Conservation (phyloP, 2,797 vertebrate genomes). For the Dryobates pubescens region DNA sequence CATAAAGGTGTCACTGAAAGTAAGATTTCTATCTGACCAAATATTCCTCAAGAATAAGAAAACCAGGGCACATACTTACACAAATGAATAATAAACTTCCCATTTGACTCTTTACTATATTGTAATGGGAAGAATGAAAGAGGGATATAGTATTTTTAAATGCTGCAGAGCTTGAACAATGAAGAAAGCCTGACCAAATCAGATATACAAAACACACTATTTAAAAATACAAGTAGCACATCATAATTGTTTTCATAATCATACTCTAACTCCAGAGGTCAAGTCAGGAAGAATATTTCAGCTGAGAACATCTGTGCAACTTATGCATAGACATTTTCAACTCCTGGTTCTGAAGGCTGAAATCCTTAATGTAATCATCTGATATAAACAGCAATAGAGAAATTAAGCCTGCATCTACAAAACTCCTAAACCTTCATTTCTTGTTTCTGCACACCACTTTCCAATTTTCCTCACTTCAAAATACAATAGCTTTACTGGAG, state of each 20-base stretch:
- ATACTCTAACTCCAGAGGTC: accelerated
- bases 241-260: neutral
- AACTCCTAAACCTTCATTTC: neutral
- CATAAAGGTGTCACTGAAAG: neutral
- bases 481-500: neutral
- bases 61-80: neutral
- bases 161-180: neutral
- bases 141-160: neutral
- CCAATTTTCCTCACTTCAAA: neutral
- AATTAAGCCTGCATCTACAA: neutral
- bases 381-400: neutral
- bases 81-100: neutral
- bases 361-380: neutral
- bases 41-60: neutral
- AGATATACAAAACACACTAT: neutral
- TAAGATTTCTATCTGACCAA: neutral
- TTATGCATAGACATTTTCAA: neutral
- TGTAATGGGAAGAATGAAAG: neutral
- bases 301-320: neutral
- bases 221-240: neutral
- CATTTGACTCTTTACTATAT: neutral
- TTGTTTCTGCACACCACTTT: neutral
- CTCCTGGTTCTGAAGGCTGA: neutral
- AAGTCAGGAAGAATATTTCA: neutral
- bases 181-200: neutral